Conservation (phyloP, 2,113 vertebrate species). For the Puma concolor region DNA sequence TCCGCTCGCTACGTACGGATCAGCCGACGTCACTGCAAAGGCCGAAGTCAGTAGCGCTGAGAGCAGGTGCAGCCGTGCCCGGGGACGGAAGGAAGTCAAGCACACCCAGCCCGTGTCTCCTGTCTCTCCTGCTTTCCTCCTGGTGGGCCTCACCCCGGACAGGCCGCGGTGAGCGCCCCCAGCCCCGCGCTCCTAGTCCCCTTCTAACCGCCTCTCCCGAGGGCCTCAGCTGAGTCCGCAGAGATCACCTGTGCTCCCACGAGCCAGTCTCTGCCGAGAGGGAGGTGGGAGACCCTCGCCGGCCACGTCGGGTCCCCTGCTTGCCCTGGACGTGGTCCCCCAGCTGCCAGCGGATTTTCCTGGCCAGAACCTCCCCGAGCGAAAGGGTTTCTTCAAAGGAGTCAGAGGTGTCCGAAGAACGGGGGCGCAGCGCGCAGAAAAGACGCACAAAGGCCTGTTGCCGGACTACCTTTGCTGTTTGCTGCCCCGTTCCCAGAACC, state of each 20-base stretch:
- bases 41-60: not conserved
- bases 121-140: not conserved
- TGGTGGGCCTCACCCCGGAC: not conserved
- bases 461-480: not conserved
- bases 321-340: not conserved
- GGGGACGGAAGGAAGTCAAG: not conserved
- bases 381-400: not conserved
- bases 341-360: not conserved
- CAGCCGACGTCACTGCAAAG: not conserved
- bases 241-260: rapidly evolving
- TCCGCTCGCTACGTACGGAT: not conserved
- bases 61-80: no score
- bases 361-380: not conserved
- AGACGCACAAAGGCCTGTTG: not conserved
- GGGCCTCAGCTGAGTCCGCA: not conserved
- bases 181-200: not conserved
- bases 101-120: not conserved
- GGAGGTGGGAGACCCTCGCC: not conserved
- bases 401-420: not conserved
- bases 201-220: not conserved
- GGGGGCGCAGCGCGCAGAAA: no score
- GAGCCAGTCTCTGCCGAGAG: not conserved
- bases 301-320: not conserved
- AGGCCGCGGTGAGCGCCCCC: not conserved
- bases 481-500: not conserved